Percentiles rank a stretch among this genome's conserved stretches.
Evolutionary conservation across 2,113 vertebrate genomes (phyloP).

Genomic region (Aegotheles bennettii): DNA sequence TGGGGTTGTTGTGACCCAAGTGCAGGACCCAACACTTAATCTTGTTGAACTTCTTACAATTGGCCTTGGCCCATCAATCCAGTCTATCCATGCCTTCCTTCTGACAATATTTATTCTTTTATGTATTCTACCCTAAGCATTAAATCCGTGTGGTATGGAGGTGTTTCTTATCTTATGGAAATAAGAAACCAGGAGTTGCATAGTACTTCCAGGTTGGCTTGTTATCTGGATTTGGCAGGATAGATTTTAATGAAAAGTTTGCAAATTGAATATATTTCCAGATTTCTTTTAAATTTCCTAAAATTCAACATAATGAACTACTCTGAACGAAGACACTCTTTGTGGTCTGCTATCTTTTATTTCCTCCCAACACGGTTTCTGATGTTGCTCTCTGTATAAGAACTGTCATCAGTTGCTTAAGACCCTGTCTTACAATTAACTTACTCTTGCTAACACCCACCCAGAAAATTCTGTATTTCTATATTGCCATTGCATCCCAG

Average conservation of each 20-base stretch:
- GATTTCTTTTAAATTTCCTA: not conserved
- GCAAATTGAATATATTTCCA: not conserved
- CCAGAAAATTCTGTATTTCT: not conserved
- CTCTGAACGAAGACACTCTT: not conserved
- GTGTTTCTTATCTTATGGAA: not conserved
- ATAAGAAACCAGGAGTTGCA: not conserved
- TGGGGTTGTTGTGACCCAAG: not conserved
- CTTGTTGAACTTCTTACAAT: not conserved
- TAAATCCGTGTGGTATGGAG: not conserved
- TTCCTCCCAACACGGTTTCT: not conserved
- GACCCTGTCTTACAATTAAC: not conserved
- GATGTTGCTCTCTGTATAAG: not conserved
- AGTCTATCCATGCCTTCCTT: not conserved
- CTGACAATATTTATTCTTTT: not conserved
- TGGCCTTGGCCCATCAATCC: accelerated
- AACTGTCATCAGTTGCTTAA: not conserved
- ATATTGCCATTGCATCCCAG: not conserved
- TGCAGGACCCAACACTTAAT: not conserved
- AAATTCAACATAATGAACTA: not conserved
- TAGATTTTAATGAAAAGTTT: not conserved
- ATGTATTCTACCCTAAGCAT: not conserved
- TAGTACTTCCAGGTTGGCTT: not conserved
- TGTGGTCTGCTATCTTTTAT: not conserved
- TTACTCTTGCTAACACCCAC: not conserved
- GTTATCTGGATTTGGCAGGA: not conserved